phyloP scores from a whole-genome alignment of 2,888 invertebrate genomes.

The Brenthis ino region DNA sequence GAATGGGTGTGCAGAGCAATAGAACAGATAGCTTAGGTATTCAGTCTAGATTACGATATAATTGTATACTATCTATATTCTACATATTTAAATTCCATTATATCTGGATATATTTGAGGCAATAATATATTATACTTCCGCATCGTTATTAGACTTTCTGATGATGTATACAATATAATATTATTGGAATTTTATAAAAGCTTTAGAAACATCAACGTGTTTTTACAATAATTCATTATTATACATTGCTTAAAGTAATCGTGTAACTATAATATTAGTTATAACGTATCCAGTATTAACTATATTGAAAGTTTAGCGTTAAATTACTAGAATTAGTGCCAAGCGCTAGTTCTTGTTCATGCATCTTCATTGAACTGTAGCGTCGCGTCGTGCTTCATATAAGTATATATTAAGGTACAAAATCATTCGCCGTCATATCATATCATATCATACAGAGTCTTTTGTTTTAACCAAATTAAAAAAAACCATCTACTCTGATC shows the following conservation, averaged over 20 bases:
- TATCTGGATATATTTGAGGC: slow-evolving; percentile 52
- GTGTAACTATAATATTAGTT: slow-evolving; percentile 48
- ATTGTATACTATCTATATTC: slow-evolving; percentile 1
- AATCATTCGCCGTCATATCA: slow-evolving; percentile 78
- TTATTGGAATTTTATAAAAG: slow-evolving; percentile 57
- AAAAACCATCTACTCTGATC: slow-evolving; percentile 18
- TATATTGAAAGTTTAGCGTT: slow-evolving; percentile 27
- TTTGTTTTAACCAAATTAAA: slow-evolving; percentile 23
- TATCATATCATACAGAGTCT: slow-evolving; percentile 61
- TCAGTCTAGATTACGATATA: slow-evolving; percentile 3
- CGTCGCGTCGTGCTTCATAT: slow-evolving; percentile 22
- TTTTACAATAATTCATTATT: slow-evolving; percentile 32
- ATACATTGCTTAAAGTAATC: slow-evolving; percentile 54
- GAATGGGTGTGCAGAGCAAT: slow-evolving; percentile 21
- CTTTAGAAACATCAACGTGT: slow-evolving; percentile 47
- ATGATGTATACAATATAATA: slow-evolving; percentile 48
- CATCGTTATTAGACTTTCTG: slow-evolving; percentile 57
- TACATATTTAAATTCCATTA: slow-evolving; percentile 5
- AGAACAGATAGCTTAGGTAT: neutral
- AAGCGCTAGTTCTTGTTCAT: slow-evolving; percentile 38
- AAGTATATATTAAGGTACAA: slow-evolving; percentile 58
- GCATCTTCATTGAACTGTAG: slow-evolving; percentile 19
- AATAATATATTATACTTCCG: slow-evolving; percentile 62
- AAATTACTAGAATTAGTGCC: slow-evolving; percentile 37
- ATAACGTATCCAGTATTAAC: slow-evolving; percentile 41